phyloP scores from a whole-genome alignment of 2,888 invertebrate genomes.

The Xestia sexstrigata region DNA sequence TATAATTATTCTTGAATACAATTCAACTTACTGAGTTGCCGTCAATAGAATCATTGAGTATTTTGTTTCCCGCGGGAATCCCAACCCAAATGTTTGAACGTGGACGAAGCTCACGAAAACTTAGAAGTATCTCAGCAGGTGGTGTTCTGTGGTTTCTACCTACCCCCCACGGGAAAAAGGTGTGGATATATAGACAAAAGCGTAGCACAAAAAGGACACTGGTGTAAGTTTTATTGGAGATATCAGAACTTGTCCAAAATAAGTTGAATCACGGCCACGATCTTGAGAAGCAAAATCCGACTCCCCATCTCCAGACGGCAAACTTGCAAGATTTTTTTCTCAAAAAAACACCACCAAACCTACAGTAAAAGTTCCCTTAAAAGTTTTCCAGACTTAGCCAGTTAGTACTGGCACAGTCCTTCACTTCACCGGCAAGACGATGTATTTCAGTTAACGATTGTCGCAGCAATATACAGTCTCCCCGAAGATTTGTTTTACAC shows the following conservation, averaged over 20 bases:
- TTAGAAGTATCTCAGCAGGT: neutral
- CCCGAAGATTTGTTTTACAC: neutral
- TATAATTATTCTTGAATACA: neutral
- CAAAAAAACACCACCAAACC: neutral
- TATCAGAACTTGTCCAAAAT: neutral
- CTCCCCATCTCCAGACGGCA: neutral
- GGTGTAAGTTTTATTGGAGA: neutral
- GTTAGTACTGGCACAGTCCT: neutral
- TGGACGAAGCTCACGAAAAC: neutral
- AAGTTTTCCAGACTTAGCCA: constrained; percentile 7
- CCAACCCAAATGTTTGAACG: neutral
- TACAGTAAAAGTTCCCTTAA: constrained; percentile 23
- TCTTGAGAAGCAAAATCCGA: neutral
- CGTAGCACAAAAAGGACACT: neutral
- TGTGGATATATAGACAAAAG: neutral
- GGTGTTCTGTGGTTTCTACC: neutral
- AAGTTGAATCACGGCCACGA: neutral
- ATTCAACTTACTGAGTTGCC: neutral
- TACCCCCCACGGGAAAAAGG: neutral
- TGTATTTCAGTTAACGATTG: neutral
- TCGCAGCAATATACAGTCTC: neutral
- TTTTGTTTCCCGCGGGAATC: neutral
- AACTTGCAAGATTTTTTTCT: neutral
- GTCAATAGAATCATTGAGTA: neutral
- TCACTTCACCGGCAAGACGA: neutral